Evolutionary conservation across 2,888 invertebrate species (phyloP).

Genomic region (Hololepta plana): DNA sequence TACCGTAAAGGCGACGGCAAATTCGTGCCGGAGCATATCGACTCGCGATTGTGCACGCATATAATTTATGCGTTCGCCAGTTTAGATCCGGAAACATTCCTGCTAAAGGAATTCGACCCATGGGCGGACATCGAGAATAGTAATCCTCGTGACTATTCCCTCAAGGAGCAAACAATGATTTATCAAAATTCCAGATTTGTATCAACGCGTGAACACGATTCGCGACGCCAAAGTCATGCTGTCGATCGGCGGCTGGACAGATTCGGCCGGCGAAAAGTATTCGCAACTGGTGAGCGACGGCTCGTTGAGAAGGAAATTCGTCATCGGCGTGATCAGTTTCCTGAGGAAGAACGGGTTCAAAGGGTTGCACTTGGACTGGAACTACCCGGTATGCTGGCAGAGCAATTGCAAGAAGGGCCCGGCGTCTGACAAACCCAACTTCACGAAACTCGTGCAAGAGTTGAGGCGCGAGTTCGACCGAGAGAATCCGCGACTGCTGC

Average conservation of each 20-base stretch:
- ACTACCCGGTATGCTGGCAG: slow-evolving; percentile 88
- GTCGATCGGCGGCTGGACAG: slow-evolving; percentile 91
- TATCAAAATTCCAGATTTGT: slow-evolving; percentile 41
- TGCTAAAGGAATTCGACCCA: slow-evolving; percentile 67
- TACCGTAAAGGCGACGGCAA: slow-evolving; percentile 67
- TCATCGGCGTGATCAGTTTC: slow-evolving; percentile 49
- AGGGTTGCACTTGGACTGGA: slow-evolving; percentile 87
- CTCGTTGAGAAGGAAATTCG: slow-evolving; percentile 48
- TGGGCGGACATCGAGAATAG: slow-evolving; percentile 78
- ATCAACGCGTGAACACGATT: slow-evolving; percentile 55
- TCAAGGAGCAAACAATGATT: too few species aligned
- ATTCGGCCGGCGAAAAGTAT: slow-evolving; percentile 77
- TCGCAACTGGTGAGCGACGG: slow-evolving; percentile 56
- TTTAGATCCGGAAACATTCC: slow-evolving; percentile 59
- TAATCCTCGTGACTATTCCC: too few species aligned
- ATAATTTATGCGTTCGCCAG: slow-evolving; percentile 81
- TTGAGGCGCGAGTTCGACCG: slow-evolving; percentile 40
- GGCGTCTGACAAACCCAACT: slow-evolving; percentile 57
- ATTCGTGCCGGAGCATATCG: slow-evolving; percentile 72
- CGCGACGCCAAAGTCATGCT: slow-evolving; percentile 49
- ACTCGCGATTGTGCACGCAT: slow-evolving; percentile 69
- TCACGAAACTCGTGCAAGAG: slow-evolving; percentile 46
- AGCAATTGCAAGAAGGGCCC: slow-evolving; percentile 74
- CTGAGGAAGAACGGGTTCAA: slow-evolving; percentile 58
- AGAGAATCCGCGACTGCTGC: slow-evolving; percentile 44